These are phyloP conservation scores for Dunckerocampus dactyliophorus DNA, from an alignment of 2,113 vertebrate species.

Conservation along the genomic window DNA sequence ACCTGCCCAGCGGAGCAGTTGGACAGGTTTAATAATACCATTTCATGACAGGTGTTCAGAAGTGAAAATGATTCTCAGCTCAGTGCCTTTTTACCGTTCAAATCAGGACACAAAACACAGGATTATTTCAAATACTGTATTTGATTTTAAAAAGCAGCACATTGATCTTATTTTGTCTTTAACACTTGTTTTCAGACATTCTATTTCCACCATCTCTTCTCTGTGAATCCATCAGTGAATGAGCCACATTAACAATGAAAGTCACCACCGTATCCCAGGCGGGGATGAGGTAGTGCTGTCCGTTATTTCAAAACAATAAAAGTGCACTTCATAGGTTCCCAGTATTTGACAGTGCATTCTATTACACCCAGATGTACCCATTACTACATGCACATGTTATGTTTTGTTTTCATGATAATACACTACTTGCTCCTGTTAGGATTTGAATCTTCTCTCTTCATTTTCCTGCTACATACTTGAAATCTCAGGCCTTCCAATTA, in stretches of 20 bases:
- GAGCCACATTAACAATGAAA: not conserved
- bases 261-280: not conserved
- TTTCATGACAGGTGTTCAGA: conserved; percentile 44
- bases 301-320: not conserved
- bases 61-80: conserved; percentile 48
- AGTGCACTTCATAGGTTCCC: conserved; percentile 31
- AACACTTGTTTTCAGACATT: not conserved
- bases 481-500: conserved; percentile 26
- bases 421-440: not conserved
- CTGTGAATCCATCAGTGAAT: not conserved
- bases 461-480: conserved; percentile 11
- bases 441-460: not conserved
- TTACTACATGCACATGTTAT: conserved; percentile 26
- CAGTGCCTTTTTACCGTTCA: conserved; percentile 65
- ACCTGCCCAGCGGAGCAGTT: not conserved
- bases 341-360: conserved; percentile 28
- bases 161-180: not conserved
- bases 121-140: conserved; percentile 32
- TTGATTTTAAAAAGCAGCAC: conserved; percentile 3
- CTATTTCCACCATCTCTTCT: not conserved
- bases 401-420: conserved; percentile 6
- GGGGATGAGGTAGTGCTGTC: no score
- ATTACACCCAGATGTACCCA: conserved; percentile 31
- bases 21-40: conserved; percentile 3
- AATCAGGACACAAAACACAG: conserved; percentile 36